Evolutionary conservation across 2,113 vertebrate species (phyloP), one percentile per base, ranked within the genome.

Genomic region (Pipa parva): DNA sequence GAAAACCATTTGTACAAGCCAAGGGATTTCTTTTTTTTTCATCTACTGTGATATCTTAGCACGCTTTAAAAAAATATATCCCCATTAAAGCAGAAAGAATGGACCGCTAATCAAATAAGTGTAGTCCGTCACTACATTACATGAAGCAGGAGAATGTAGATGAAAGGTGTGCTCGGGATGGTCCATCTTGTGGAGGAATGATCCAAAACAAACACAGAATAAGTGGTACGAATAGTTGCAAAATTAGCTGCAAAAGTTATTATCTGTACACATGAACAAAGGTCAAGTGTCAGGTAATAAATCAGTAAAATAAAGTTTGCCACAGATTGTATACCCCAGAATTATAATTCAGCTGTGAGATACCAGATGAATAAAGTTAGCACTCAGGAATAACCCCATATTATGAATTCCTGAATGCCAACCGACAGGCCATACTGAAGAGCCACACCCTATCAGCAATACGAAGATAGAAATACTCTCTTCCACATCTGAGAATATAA

Each of bases 401-500:
- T 45, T 54, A 45, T 33, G 10, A 18, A 45, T 10, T 49, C 29
- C 18, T 26, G 11, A 26, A 59, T 27, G 33, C 46, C 59, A 59
- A 27, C 29, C 33, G 50, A 20, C 45, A 39, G 48, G 8, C 22
- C 12, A 12, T 7, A n/a, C 11, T 17, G 46, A 10, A 17, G 24
- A 15, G 36, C 55, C 45, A 54, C 45, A 50, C 64, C 64, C 64
- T 52, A 68, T 68, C 56, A 59, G 46, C 28, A 68, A 52, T 31
- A 31, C 13, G 17, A 50, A 45, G 57, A 60, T 67, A 12, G 36
- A 67, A 67, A 58, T 49, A 67, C 54, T 28, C 36, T 52, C 25
- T 31, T 12, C 66, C 66, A 61, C 57, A 70, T 69, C 65, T 60
- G 33, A 69, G 28, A 22, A 28, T 15, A 50, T 39, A 17, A 54